These are phyloP conservation scores for Akabosia matsudoensis DNA, from an alignment of 1,140 invertebrate genomes.

Conservation along the genomic window DNA sequence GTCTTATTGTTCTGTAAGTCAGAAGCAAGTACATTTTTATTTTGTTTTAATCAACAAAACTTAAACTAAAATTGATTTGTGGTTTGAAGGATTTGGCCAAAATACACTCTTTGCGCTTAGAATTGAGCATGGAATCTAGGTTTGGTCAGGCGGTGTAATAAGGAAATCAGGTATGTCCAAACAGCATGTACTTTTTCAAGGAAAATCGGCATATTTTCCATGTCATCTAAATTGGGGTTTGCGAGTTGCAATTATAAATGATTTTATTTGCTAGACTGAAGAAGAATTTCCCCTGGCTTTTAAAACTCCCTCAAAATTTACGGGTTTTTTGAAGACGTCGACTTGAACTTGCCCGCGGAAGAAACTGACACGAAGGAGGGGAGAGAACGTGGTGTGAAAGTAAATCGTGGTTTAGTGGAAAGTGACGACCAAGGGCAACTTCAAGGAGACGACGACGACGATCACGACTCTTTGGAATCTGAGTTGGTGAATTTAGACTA, in stretches of 20 bases:
- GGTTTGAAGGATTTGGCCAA: too few relatives aligned
- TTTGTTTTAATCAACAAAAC: too few relatives aligned
- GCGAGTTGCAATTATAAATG: not conserved
- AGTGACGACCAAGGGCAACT: constrained; percentile 3
- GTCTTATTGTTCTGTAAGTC: too few relatives aligned
- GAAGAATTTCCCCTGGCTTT: not conserved
- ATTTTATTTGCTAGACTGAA: not conserved
- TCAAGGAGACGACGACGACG: constrained; percentile 15
- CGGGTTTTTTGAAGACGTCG: constrained; percentile 24
- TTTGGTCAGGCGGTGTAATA: not conserved
- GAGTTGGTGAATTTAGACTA: constrained; percentile 24
- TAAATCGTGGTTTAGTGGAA: not conserved
- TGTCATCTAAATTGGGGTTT: too few relatives aligned
- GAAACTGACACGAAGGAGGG: not conserved
- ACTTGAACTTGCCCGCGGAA: constrained; percentile 24
- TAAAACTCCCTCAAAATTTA: constrained; percentile 8
- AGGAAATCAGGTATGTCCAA: not conserved
- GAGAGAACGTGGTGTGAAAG: not conserved
- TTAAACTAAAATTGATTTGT: too few relatives aligned
- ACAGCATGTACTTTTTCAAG: too few relatives aligned
- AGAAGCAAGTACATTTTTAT: too few relatives aligned
- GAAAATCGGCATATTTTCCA: too few relatives aligned
- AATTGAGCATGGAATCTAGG: not conserved
- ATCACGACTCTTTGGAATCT: constrained; percentile 8
- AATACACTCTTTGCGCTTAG: too few relatives aligned